Conservation (phyloP, 2,113 vertebrate species). For the Eptesicus fuscus region DNA sequence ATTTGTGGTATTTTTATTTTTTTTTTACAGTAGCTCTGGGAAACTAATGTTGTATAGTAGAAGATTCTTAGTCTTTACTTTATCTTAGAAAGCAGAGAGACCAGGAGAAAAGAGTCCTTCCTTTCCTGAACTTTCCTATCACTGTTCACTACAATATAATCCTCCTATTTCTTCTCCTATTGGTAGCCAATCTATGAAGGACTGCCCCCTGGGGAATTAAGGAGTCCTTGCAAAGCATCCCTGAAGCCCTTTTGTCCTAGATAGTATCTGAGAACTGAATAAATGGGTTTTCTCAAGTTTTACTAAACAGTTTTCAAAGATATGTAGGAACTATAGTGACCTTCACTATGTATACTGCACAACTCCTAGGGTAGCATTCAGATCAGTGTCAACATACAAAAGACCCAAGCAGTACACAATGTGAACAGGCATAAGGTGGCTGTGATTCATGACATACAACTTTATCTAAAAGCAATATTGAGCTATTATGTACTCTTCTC, state of each 20-base stretch:
- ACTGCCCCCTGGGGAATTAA: neutral
- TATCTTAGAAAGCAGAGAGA: neutral
- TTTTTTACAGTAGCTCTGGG: neutral
- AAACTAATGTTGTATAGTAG: neutral
- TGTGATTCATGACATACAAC: neutral
- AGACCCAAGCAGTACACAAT: neutral
- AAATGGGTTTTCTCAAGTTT: neutral
- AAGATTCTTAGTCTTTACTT: neutral
- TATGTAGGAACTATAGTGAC: neutral
- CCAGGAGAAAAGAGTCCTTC: neutral
- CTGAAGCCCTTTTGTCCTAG: neutral
- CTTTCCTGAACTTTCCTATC: neutral
- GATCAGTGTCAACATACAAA: neutral
- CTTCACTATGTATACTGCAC: neutral
- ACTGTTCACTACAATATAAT: neutral
- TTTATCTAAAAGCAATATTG: neutral
- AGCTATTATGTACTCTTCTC: neutral
- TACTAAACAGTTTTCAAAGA: neutral
- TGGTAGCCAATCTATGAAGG: neutral
- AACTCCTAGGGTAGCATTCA: neutral
- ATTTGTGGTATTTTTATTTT: neutral
- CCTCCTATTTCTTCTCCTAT: neutral
- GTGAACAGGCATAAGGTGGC: neutral
- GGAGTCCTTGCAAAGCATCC: neutral
- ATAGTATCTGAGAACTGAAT: neutral